Conservation (phyloP, 1,140 invertebrate species). For the Dinoponera quadriceps region DNA sequence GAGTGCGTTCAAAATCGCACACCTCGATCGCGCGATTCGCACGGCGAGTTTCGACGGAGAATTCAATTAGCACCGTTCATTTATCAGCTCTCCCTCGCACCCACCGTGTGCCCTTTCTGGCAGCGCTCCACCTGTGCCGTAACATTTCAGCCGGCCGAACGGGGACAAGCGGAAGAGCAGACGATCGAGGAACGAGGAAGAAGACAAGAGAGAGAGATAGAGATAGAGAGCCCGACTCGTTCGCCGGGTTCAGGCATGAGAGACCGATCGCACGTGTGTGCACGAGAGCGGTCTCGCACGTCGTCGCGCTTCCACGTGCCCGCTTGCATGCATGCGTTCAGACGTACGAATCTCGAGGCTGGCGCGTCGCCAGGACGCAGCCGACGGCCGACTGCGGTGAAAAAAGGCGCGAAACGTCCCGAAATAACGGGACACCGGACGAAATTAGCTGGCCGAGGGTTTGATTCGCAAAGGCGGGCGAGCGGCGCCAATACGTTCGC, state of each 20-base stretch:
- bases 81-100: background rate
- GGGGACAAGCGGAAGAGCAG: slow-evolving; percentile 65
- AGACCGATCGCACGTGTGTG: slow-evolving; percentile 47
- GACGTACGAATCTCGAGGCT: slow-evolving; percentile 59
- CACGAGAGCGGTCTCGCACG: slow-evolving; percentile 20
- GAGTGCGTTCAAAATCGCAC: no score
- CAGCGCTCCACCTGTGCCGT: slow-evolving; percentile 43
- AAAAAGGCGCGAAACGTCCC: slow-evolving; percentile 74
- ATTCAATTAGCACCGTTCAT: background rate
- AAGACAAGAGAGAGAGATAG: no score
- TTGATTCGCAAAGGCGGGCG: background rate
- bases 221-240: no score
- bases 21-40: no score
- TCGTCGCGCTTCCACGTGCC: slow-evolving; percentile 59
- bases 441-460: slow-evolving; percentile 28
- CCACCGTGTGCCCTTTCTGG: slow-evolving; percentile 39
- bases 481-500: background rate
- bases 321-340: background rate
- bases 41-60: background rate
- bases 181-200: slow-evolving; percentile 70
- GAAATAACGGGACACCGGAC: slow-evolving; percentile 55
- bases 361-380: slow-evolving; percentile 64
- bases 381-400: slow-evolving; percentile 18
- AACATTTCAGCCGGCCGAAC: slow-evolving; percentile 55
- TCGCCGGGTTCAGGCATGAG: slow-evolving; percentile 2